Percentiles rank a stretch among this genome's conserved stretches.
phyloP scores from a whole-genome alignment of 2,113 vertebrate genomes.

The Callipepla californica region DNA sequence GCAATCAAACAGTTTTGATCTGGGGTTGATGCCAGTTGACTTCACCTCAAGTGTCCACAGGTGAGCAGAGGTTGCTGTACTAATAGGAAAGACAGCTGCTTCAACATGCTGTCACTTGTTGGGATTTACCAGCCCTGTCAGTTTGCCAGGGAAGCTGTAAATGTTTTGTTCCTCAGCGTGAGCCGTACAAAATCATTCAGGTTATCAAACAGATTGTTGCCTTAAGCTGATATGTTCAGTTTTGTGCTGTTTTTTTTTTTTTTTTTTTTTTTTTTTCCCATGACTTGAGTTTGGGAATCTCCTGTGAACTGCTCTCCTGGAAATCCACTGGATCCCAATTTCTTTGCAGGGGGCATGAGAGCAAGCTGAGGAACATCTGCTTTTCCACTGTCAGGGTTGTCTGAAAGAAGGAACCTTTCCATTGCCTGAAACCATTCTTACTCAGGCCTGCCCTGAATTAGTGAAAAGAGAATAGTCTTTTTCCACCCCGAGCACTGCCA shows the following conservation, averaged over 20 bases:
- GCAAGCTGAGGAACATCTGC: neutral
- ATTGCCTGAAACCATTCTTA: neutral
- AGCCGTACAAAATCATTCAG: neutral
- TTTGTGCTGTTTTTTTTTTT: neutral
- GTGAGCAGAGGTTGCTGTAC: neutral
- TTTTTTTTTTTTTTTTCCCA: neutral
- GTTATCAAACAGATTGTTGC: neutral
- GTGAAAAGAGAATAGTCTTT: neutral
- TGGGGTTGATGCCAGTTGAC: neutral
- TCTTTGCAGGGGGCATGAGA: neutral
- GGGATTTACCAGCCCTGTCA: neutral
- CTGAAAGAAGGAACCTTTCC: neutral
- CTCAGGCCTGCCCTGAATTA: neutral
- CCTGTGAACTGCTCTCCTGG: neutral
- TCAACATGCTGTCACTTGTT: neutral
- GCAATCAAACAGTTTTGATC: neutral
- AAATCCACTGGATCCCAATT: neutral
- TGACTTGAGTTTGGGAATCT: neutral
- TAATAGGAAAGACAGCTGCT: neutral
- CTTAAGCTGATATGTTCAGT: neutral
- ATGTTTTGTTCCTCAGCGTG: neutral
- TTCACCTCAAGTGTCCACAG: neutral
- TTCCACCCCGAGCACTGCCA: neutral
- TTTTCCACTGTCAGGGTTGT: neutral
- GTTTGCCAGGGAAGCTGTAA: neutral